Base-by-base conservation (phyloP, 2,797 vertebrate genomes). In the Schizopygopsis malacanthus region DNA sequence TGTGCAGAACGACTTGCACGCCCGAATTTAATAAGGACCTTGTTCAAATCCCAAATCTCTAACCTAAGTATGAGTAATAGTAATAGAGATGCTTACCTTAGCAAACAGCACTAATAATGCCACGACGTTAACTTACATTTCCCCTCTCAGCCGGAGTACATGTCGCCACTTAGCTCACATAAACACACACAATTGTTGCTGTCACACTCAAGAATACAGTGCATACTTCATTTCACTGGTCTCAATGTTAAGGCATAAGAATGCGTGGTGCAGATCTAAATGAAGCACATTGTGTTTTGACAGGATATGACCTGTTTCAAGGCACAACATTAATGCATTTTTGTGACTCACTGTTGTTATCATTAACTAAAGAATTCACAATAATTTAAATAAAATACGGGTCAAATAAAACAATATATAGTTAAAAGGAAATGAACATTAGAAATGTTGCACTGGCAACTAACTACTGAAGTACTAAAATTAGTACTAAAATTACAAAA, bases 31-130 rank as follows among this genome's bases (percentile, higher is more conserved):
- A 56, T 39, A 39, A 67, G 16, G 5, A 43, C 25, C 22, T 50
- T 80, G 59, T 67, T 80, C 25, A 67, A 80, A 80, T 22, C 9
- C 59, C 41, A 50, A 80, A 67, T 80, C 61, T 47, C 63, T 20
- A 47, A 39, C 41, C 43, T 20, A 80, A 63, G 59, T 61, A 28
- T 80, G 59, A 80, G 25, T 9, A 80, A 22, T 22, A 50, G 43
- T 67, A 37, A 37, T 13, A 65, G 59, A 81, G 43, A 81, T 37
- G 43, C 63, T 52, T 69, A 69, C 45, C 20, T 39, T 69, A 81
- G 63, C 7, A 69, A 22, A 52, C 28, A 25, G 28, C 2, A 4
- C 63, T 81, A 81, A 50, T 81, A 81, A 81, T 54, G 63, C 45
- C n/a, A 69, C 15, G 28, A 50, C 63, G 69, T 69, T 69, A 37